phyloP scores from a whole-genome alignment of 2,797 vertebrate species.

The Euphonia xanthogaster region DNA sequence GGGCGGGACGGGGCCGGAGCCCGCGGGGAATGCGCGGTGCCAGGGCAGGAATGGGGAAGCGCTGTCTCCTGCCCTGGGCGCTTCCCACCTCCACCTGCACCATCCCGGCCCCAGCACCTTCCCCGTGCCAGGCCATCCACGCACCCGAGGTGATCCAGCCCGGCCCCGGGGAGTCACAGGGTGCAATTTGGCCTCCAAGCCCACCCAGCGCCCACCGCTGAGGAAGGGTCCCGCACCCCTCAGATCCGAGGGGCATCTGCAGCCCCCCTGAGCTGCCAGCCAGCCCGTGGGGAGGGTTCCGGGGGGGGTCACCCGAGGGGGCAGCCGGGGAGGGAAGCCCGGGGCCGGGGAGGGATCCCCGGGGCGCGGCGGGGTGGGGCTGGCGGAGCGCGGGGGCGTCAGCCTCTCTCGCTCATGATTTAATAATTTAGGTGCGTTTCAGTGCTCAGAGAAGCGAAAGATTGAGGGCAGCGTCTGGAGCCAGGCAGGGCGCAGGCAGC shows the following conservation, averaged over 20 bases:
- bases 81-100: neutral
- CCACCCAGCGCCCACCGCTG: neutral
- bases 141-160: neutral
- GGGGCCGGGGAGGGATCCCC: neutral
- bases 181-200: neutral
- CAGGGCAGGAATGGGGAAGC: neutral
- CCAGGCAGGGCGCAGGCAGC: neutral
- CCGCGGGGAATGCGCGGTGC: neutral
- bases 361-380: neutral
- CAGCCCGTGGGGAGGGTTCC: neutral
- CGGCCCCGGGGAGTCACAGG: neutral
- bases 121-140: neutral
- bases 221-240: neutral
- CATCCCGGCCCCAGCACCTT: neutral
- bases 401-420: neutral
- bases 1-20: neutral
- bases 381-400: neutral
- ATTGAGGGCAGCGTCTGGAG: conserved; percentile 31
- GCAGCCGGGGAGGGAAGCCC: neutral
- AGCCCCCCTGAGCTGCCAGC: neutral
- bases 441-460: conserved; percentile 28
- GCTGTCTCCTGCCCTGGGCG: neutral
- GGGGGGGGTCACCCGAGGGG: neutral
- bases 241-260: neutral
- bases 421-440: conserved; percentile 46